Evolutionary conservation across 2,113 vertebrate species (phyloP).

Genomic region (Gymnorhina tibicen): DNA sequence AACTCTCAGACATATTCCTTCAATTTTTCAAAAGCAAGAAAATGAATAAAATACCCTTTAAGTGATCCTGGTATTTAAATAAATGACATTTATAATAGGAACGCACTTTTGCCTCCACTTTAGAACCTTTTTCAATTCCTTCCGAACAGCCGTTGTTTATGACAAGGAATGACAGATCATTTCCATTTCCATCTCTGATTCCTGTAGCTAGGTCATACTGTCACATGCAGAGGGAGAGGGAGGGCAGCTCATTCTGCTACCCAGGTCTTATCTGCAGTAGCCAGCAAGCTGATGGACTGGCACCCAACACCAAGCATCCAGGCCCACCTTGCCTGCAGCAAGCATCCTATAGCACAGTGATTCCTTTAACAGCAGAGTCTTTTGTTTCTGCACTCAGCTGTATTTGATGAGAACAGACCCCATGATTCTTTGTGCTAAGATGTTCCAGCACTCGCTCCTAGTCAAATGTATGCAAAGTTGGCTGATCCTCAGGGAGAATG

Average conservation of each 20-base stretch:
- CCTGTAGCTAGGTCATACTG: neutral
- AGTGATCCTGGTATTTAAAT: slow-evolving; percentile 54
- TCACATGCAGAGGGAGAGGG: neutral
- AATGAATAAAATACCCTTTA: slow-evolving; percentile 52
- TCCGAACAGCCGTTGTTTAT: neutral
- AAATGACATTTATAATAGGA: slow-evolving; percentile 58
- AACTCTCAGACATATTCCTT: slow-evolving; percentile 21
- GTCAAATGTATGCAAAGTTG: neutral
- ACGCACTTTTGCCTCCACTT: slow-evolving; percentile 49
- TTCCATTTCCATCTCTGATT: slow-evolving; percentile 38
- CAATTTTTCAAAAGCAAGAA: slow-evolving; percentile 51
- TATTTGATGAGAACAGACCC: neutral
- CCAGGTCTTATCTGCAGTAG: neutral
- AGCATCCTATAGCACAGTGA: neutral
- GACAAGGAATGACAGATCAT: slow-evolving; percentile 33
- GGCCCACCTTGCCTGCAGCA: rapidly evolving
- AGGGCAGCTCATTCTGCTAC: neutral
- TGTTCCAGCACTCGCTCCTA: neutral
- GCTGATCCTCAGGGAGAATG: neutral
- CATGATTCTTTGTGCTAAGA: neutral
- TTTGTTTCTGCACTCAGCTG: neutral
- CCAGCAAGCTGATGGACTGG: neutral
- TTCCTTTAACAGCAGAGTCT: neutral
- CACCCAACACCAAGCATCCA: neutral
- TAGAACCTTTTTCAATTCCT: slow-evolving; percentile 18